A percentile compares a stretch with the other conserved stretches of the same genome.
Evolutionary conservation across 2,113 vertebrate species (phyloP).

Genomic region (Ailurus styani): DNA sequence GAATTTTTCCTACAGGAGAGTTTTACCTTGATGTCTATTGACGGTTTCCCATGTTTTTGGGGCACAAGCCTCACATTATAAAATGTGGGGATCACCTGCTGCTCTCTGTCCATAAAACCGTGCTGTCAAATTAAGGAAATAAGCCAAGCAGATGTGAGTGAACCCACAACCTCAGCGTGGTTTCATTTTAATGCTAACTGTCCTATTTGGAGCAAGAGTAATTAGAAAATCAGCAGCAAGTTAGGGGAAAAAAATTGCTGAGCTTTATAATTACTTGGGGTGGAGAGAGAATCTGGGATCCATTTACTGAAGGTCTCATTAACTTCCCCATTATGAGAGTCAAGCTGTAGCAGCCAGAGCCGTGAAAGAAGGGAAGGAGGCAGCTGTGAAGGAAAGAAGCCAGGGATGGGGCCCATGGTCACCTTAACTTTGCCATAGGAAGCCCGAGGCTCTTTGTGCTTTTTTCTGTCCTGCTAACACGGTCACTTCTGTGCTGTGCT

Average conservation of each 20-base stretch:
- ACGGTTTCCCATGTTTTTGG: background rate
- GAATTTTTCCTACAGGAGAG: conserved; percentile 22
- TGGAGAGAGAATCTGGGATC: conserved; percentile 58
- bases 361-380: background rate
- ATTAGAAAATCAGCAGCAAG: conserved; percentile 76
- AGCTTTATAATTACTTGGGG: conserved; percentile 71
- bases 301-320: conserved; percentile 67
- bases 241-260: conserved; percentile 71
- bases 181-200: conserved; percentile 72
- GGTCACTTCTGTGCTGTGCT: background rate
- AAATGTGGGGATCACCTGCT: conserved; percentile 45
- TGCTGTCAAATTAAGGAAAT: conserved; percentile 65
- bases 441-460: background rate
- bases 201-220: conserved; percentile 78
- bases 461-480: background rate
- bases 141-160: conserved; percentile 72
- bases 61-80: background rate
- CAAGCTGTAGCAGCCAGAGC: conserved; percentile 22
- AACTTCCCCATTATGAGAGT: conserved; percentile 55
- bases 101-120: conserved; percentile 56
- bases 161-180: conserved; percentile 66
- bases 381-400: background rate
- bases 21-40: conserved; percentile 41
- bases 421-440: background rate
- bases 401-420: background rate